Percentiles rank a stretch among this genome's conserved stretches.
These are phyloP conservation scores for Acanthosepion pharaonis DNA, from an alignment of 2,888 invertebrate genomes.

Conservation along the genomic window DNA sequence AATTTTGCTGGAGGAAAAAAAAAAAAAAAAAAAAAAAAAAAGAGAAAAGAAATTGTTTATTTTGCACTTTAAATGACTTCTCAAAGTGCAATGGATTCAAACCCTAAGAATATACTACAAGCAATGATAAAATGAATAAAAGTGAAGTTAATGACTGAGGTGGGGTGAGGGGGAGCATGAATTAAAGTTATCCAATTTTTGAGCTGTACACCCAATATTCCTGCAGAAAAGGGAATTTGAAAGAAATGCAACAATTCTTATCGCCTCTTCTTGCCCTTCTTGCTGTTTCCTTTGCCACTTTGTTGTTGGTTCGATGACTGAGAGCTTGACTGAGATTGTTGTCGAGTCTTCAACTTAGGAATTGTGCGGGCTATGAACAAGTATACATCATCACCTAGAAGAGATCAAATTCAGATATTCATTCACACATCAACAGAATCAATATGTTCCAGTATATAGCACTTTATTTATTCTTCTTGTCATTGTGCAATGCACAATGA, in stretches of 20 bases:
- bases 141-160: not conserved
- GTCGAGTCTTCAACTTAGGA: conserved; percentile 85
- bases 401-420: not conserved
- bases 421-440: not conserved
- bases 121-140: no score
- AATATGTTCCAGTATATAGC: not conserved
- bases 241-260: conserved; percentile 47
- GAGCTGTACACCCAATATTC: not conserved
- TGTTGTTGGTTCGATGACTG: conserved; percentile 56
- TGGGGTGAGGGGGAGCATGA: not conserved
- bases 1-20: no score
- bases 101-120: no score
- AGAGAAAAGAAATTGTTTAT: no score
- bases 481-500: no score
- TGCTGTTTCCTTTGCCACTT: conserved; percentile 61
- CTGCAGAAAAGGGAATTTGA: not conserved
- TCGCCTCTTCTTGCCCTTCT: conserved; percentile 65
- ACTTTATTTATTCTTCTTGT: no score
- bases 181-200: not conserved
- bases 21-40: no score
- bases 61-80: no score
- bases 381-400: conserved; percentile 83
- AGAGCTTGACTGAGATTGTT: conserved; percentile 55
- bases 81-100: no score
- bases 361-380: conserved; percentile 87